A percentile compares a stretch with the other conserved stretches of the same genome.
phyloP scores from a whole-genome alignment of 2,113 vertebrate genomes.

The Lepisosteus oculatus region DNA sequence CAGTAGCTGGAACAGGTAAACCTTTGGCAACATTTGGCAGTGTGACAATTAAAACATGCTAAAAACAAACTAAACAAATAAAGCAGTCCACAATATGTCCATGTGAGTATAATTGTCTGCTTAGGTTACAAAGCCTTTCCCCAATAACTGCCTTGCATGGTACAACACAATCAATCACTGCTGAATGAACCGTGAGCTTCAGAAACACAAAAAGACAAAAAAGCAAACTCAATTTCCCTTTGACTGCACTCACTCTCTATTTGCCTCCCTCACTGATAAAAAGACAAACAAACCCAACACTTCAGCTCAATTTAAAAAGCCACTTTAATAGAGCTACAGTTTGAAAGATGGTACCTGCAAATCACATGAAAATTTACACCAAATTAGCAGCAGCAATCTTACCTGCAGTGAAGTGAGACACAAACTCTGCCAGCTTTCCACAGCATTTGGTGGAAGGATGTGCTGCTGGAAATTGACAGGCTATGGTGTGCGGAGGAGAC shows the following conservation, averaged over 20 bases:
- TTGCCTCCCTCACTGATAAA: too few relatives aligned
- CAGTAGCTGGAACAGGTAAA: too few relatives aligned
- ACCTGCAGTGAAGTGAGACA: not conserved
- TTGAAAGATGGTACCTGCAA: not conserved
- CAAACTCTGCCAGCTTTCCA: not conserved
- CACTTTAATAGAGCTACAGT: too few relatives aligned
- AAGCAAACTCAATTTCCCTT: not conserved
- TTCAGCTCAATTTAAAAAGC: not conserved
- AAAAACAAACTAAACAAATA: too few relatives aligned
- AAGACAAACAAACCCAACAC: not conserved
- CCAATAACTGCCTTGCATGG: not conserved
- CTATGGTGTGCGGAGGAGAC: conserved; percentile 50
- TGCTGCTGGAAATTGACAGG: conserved; percentile 48
- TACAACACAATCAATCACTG: conserved; percentile 3
- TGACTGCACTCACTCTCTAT: too few relatives aligned
- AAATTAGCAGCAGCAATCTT: conserved; percentile 19
- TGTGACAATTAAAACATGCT: too few relatives aligned
- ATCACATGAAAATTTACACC: conserved; percentile 5
- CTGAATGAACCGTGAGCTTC: not conserved
- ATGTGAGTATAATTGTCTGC: not conserved
- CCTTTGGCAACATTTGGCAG: too few relatives aligned
- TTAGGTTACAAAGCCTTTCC: not conserved
- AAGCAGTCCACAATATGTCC: too few relatives aligned
- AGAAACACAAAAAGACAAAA: not conserved
- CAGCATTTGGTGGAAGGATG: conserved; percentile 24